Conservation (phyloP, 2,888 invertebrate species). For the Chrysodeixis includens region DNA sequence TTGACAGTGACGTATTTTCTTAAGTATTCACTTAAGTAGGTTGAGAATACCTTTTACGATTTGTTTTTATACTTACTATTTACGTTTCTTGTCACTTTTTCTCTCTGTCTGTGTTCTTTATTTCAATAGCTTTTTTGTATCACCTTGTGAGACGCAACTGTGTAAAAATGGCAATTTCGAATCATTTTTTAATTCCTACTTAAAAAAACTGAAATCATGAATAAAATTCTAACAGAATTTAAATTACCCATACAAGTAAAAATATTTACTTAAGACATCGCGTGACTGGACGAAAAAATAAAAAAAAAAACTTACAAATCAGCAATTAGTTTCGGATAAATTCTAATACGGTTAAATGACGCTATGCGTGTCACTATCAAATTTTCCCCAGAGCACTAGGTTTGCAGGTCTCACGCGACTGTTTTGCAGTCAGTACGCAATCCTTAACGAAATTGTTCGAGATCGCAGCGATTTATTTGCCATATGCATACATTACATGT, state of each 20-base stretch:
- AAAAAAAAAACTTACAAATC: neutral
- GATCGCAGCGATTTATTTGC: slow-evolving; percentile 78
- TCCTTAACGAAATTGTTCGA: slow-evolving; percentile 64
- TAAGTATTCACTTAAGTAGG: neutral
- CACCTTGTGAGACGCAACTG: too few species aligned
- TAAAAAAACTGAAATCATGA: too few species aligned
- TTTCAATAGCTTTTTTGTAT: too few species aligned
- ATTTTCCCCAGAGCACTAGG: slow-evolving; percentile 19
- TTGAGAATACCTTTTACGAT: too few species aligned
- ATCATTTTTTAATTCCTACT: too few species aligned
- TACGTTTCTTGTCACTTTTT: too few species aligned
- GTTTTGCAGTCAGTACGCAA: slow-evolving; percentile 67
- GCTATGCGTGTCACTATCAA: slow-evolving; percentile 29
- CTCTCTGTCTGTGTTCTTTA: too few species aligned
- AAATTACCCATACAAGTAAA: too few species aligned
- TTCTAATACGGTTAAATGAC: neutral
- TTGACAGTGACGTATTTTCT: neutral
- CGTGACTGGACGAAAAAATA: neutral
- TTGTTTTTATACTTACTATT: too few species aligned
- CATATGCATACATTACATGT: slow-evolving; percentile 73
- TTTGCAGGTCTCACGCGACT: slow-evolving; percentile 37
- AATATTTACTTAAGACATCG: too few species aligned
- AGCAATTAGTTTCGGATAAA: slow-evolving; percentile 10
- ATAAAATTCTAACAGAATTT: too few species aligned
- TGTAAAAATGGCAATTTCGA: too few species aligned